Percentiles rank a stretch among this genome's conserved stretches.
Evolutionary conservation across 2,797 vertebrate genomes (phyloP).

Genomic region (Acridotheres tristis): DNA sequence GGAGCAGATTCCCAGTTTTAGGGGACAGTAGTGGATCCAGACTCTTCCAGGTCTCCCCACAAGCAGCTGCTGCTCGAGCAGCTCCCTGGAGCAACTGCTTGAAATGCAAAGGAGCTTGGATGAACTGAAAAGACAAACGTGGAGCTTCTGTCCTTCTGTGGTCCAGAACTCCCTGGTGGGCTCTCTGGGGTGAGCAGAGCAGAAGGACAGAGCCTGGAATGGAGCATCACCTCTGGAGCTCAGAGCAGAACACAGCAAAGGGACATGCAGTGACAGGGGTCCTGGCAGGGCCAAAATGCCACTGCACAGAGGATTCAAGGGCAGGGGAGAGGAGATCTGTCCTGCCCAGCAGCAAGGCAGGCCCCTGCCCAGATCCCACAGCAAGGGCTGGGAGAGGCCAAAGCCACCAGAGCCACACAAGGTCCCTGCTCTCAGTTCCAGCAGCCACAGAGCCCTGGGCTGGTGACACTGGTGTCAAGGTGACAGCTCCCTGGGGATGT

Average conservation of each 20-base stretch:
- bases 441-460: not conserved
- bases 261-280: not conserved
- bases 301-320: not conserved
- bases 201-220: not conserved
- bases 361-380: not conserved
- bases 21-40: rapidly evolving
- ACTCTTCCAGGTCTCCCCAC: not conserved
- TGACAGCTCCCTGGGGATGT: not conserved
- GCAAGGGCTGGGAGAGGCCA: not conserved
- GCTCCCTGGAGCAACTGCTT: not conserved
- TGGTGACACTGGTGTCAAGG: not conserved
- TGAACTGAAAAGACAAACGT: not conserved
- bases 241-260: not conserved
- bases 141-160: not conserved
- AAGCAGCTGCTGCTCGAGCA: not conserved
- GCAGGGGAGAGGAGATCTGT: not conserved
- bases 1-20: too few relatives aligned
- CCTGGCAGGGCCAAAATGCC: not conserved
- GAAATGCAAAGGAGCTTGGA: not conserved
- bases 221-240: not conserved
- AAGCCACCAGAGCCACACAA: not conserved
- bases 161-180: not conserved
- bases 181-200: not conserved
- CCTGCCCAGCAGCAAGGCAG: not conserved
- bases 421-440: not conserved